Percentiles rank a stretch among this genome's conserved stretches.
These are phyloP conservation scores for Enteromius anoplus DNA, from an alignment of 2,797 vertebrate genomes.

Conservation along the genomic window DNA sequence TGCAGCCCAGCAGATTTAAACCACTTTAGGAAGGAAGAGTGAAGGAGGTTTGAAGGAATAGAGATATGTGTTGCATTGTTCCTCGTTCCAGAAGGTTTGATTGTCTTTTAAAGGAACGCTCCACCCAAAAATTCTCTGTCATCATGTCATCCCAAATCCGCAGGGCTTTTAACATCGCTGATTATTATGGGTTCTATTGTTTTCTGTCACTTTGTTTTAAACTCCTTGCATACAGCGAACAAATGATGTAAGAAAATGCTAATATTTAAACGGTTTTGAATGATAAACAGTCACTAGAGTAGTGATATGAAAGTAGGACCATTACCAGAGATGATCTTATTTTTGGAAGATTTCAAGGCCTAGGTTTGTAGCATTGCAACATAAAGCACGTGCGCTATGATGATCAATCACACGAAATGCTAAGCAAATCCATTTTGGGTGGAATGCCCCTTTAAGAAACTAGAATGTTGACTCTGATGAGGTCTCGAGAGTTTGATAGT, in stretches of 20 bases:
- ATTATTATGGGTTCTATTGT: background rate
- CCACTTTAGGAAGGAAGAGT: constrained; percentile 35
- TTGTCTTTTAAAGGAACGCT: background rate
- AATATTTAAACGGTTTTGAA: background rate
- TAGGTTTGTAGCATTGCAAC: background rate
- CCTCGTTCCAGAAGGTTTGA: constrained; percentile 9
- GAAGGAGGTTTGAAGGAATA: background rate
- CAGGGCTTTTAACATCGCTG: background rate
- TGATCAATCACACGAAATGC: background rate
- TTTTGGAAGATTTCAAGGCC: background rate
- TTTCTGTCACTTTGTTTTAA: background rate
- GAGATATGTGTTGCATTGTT: constrained; percentile 38
- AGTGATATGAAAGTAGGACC: background rate
- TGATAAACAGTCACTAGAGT: background rate
- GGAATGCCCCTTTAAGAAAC: background rate
- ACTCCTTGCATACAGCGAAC: background rate
- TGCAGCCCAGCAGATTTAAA: constrained; percentile 56
- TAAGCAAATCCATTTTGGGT: background rate
- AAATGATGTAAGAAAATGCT: background rate
- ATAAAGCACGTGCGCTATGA: background rate
- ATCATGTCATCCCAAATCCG: background rate
- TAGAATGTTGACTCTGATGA: constrained; percentile 13
- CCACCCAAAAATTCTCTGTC: background rate
- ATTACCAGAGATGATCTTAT: background rate
- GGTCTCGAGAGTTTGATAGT: background rate